Evolutionary conservation across 2,797 vertebrate species (phyloP).

Genomic region (Tenualosa ilisha): DNA sequence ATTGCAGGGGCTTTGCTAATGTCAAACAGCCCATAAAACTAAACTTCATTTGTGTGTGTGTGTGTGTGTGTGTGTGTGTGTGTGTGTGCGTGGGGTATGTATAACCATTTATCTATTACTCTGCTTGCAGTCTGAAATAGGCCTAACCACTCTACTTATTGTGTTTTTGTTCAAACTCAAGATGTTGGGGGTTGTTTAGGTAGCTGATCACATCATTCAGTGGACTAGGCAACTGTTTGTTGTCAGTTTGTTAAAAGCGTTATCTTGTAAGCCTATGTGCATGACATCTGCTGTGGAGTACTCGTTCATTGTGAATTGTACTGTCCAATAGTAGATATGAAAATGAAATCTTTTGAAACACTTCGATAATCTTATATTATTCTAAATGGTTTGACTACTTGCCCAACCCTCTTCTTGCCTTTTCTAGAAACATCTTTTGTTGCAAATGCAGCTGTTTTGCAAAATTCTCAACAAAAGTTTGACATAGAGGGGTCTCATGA

Average conservation of each 20-base stretch:
- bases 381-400: background rate
- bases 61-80: background rate
- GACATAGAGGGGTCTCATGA: background rate
- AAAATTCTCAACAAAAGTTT: background rate
- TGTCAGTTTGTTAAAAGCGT: background rate
- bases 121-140: no score
- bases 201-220: background rate
- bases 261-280: background rate
- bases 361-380: background rate
- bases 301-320: background rate
- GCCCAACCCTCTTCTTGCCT: background rate
- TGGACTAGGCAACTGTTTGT: no score
- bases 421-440: background rate
- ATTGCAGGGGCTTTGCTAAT: background rate
- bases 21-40: background rate
- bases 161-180: no score
- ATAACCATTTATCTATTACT: background rate
- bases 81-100: no score
- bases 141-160: no score
- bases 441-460: background rate
- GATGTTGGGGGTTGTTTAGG: background rate
- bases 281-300: background rate
- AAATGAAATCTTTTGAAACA: background rate
- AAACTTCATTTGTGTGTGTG: background rate
- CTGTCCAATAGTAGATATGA: background rate